Conservation (phyloP, 2,797 vertebrate genomes). For the Eremophila alpestris region DNA sequence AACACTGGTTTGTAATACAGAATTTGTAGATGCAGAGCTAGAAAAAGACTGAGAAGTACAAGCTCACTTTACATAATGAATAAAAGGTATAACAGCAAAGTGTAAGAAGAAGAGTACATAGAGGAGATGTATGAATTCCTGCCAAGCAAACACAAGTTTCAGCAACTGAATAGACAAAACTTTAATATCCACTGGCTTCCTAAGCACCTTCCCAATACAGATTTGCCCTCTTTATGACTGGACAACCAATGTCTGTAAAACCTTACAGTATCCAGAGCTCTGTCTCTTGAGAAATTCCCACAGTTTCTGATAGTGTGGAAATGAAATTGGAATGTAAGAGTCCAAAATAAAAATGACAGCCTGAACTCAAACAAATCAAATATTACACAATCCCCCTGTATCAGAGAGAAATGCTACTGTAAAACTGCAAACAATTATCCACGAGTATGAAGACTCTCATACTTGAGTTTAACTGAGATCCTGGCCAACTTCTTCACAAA, state of each 20-base stretch:
- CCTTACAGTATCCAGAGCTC: rapidly evolving
- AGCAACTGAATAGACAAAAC: background rate
- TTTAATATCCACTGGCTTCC: background rate
- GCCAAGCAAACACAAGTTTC: background rate
- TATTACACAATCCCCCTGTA: background rate
- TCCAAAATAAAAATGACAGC: background rate
- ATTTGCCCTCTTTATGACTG: background rate
- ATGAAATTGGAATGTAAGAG: background rate
- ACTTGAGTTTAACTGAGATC: background rate
- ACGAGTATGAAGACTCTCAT: background rate
- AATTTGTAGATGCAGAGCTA: background rate
- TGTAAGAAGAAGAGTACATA: background rate
- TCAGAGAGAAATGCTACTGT: background rate
- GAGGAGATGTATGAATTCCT: background rate
- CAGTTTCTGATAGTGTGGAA: background rate
- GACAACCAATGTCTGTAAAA: background rate
- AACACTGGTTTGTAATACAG: background rate
- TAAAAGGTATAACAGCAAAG: background rate
- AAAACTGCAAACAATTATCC: background rate
- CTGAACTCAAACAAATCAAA: background rate
- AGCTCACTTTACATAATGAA: background rate
- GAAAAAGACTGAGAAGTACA: background rate
- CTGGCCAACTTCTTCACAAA: background rate
- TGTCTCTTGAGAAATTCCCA: background rate
- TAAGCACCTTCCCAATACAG: background rate